Base-by-base conservation (phyloP, 2,888 invertebrate genomes). In the Drosophila parthenogenetica region DNA sequence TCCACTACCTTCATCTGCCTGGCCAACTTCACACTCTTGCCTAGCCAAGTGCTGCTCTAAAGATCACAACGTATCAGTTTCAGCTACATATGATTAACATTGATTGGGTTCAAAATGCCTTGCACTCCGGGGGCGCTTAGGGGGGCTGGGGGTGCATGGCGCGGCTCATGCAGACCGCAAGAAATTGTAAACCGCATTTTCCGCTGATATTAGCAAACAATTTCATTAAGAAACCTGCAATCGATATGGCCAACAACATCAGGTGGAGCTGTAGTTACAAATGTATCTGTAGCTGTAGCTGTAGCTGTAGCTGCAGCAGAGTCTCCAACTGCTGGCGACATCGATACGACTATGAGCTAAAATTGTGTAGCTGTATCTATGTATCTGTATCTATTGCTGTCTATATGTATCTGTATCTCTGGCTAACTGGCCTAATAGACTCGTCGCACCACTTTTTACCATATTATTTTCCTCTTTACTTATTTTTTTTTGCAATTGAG, bases 171-270 rank as follows among this genome's bases (percentile, higher is more conserved):
- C 50, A 54, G 64, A 73, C 71, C 69, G 57, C 66, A 69, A 61
- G 51, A 72, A 81, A 80, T 77, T 80, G 89, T 69, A 68, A 87
- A 86, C 85, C 85, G 59, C 85, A 86, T 89, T 86, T 86, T 84
- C 84, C 85, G 80, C 89, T 74, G 76, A 82, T 76, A 85, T 85
- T 85, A 82, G 88, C 89, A 89, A 87, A 89, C 89, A 86, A 87
- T 86, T 87, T 87, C 85, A 89, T 87, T 86, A 87, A 82, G 81
- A 79, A 81, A 81, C 79, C 76, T 77, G 85, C 77, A 87, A 86
- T 86, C 87, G 72, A 86, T 89, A 81, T 71, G 67, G 46, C 29
- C 49, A 37, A 57, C 53, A 69, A 69, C 71, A 88, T 86, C 84
- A 84, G 84, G 83, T 84, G 83, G 86, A 29, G 29, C 74, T 72